Base-by-base conservation (phyloP, 2,797 vertebrate species). In the Pygocentrus nattereri region DNA sequence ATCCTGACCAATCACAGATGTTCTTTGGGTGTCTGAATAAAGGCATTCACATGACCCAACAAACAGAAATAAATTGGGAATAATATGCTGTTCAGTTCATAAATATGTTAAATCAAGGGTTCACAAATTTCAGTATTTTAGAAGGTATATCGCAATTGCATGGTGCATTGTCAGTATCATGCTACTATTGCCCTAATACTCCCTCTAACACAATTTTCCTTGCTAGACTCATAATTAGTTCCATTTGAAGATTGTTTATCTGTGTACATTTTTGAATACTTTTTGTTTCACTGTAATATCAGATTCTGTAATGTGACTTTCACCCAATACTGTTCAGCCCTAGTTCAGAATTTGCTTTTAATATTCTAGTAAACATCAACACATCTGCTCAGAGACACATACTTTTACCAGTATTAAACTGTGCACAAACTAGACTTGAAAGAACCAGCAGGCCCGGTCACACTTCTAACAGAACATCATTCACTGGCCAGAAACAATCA, bases 351-450 rank as follows among this genome's bases (percentile, higher is more conserved):
- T 65, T 50, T 73, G 19, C 74, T 49, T 50, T 58, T 25, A 41
- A 68, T 52, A 62, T 67, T n/a, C 62, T 38, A 68, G 34, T 74
- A 27, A 76, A 69, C 72, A 75, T 67, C 30, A 78, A 27, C 16
- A 68, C 50, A 12, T 71, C 75, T 16, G 31, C 54, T 67, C 21
- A 12, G 4, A 67, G 31, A 23, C 11, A 49, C 70, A 72, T n/a
- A 58, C 34, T 25, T 5, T 67, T 67, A 8, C 25, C 41, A 49
- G 5, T 16, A 16, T 41, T 3, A 50, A 25, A 70, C 15, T 49
- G 50, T 58, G 62, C 30, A 54, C n/a, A 34, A 54, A n/a, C 7
- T 27, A 62, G 58, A 71, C 10, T 23, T 65, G 16, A 23, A 80
- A 50, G 12, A 65, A 64, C 56, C 18, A 56, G 16, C 76, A 78